Conservation (phyloP, 2,113 vertebrate species). For the Peromyscus leucopus region DNA sequence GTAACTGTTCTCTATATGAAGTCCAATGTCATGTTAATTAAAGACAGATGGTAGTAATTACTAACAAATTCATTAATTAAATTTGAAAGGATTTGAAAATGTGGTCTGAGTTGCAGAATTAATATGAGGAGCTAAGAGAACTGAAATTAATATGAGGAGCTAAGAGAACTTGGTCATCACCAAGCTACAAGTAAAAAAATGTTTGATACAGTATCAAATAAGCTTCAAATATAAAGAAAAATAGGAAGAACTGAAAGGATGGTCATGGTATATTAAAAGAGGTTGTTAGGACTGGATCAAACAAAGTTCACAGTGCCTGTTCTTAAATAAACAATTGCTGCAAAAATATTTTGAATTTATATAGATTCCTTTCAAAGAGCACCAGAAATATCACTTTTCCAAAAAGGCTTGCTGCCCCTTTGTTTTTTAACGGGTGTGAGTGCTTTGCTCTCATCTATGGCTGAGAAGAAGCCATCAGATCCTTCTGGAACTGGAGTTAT, state of each 20-base stretch:
- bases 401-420: not conserved
- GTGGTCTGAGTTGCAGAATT: not conserved
- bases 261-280: not conserved
- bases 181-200: not conserved
- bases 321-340: not conserved
- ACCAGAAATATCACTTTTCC: not conserved
- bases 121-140: not conserved
- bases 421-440: not conserved
- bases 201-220: not conserved
- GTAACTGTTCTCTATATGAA: not conserved
- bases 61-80: not conserved
- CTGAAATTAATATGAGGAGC: not conserved
- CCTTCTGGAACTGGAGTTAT: not conserved
- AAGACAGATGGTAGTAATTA: slow-evolving; percentile 6
- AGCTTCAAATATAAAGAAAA: slow-evolving; percentile 20
- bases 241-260: not conserved
- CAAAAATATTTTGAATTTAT: not conserved
- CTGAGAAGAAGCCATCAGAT: not conserved
- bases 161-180: not conserved
- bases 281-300: not conserved
- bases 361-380: not conserved
- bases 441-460: not conserved
- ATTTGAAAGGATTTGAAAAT: not conserved
- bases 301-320: not conserved
- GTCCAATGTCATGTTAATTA: slow-evolving; percentile 32